These are phyloP conservation scores for Spodoptera picta DNA, from an alignment of 2,888 invertebrate species.

Conservation along the genomic window DNA sequence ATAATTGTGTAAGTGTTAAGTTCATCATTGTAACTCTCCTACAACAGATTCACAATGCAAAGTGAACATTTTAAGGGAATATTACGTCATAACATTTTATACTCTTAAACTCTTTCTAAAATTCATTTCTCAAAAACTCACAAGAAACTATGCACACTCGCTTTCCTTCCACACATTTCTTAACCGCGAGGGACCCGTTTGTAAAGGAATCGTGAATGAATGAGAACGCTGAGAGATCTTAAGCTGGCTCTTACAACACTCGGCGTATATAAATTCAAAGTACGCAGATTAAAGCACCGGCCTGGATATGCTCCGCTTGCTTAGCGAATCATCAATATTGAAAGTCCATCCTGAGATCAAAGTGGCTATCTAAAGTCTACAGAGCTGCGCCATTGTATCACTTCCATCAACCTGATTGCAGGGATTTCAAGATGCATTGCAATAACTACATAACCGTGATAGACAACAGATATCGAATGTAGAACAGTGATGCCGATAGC, in stretches of 20 bases:
- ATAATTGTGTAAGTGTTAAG: too few species aligned
- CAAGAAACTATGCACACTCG: background rate
- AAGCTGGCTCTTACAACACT: slow-evolving; percentile 4
- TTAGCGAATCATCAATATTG: slow-evolving; percentile 44
- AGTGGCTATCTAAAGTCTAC: slow-evolving; percentile 23
- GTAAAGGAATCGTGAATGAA: slow-evolving; percentile 5
- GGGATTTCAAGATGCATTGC: slow-evolving; percentile 16
- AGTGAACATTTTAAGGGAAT: background rate
- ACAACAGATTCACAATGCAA: background rate
- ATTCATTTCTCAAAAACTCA: background rate
- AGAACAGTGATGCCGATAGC: background rate
- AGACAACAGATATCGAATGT: background rate
- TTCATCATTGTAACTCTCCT: too few species aligned
- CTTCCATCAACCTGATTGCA: slow-evolving; percentile 38
- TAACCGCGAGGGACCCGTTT: background rate
- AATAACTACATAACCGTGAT: slow-evolving; percentile 3
- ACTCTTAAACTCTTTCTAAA: too few species aligned
- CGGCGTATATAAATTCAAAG: slow-evolving; percentile 26
- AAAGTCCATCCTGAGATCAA: slow-evolving; percentile 42
- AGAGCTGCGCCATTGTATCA: slow-evolving; percentile 20
- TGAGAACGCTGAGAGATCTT: slow-evolving; percentile 14
- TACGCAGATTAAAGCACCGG: slow-evolving; percentile 55
- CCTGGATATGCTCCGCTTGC: slow-evolving; percentile 29
- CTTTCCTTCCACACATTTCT: background rate
- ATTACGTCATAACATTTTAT: background rate